These are phyloP conservation scores for Harpagoxenus sublaevis DNA, from an alignment of 2,888 invertebrate species.

Conservation along the genomic window DNA sequence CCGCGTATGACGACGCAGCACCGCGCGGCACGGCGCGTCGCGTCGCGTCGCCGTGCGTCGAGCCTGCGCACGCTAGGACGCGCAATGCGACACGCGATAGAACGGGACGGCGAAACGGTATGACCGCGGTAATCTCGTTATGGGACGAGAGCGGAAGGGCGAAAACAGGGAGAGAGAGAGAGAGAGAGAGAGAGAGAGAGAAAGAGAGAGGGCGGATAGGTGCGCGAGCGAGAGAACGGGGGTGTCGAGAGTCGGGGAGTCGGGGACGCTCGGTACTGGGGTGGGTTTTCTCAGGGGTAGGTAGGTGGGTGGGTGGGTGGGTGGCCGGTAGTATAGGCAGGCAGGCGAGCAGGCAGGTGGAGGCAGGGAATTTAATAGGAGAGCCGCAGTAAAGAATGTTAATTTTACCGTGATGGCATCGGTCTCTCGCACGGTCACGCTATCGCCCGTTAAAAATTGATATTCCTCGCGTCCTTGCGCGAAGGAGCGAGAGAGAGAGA, in stretches of 20 bases:
- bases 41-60: constrained; percentile 66
- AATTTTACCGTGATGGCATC: constrained; percentile 65
- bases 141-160: constrained; percentile 56
- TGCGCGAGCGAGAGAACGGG: constrained; percentile 48
- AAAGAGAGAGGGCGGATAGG: background rate
- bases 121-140: constrained; percentile 80
- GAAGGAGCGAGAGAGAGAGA: background rate
- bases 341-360: constrained; percentile 20
- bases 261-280: constrained; percentile 43
- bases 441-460: constrained; percentile 49
- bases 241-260: constrained; percentile 42
- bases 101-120: constrained; percentile 75
- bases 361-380: constrained; percentile 57
- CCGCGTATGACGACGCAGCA: background rate
- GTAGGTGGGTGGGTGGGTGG: background rate
- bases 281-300: constrained; percentile 37
- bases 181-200: constrained; percentile 37
- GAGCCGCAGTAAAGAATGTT: constrained; percentile 70
- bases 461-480: constrained; percentile 50
- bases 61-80: constrained; percentile 83
- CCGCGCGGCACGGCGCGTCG: background rate
- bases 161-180: constrained; percentile 55
- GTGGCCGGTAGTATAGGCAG: background rate
- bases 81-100: constrained; percentile 85
- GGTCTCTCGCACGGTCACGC: constrained; percentile 49